A percentile compares a stretch with the other conserved stretches of the same genome.
Conservation (phyloP, 2,888 invertebrate species). For the Plagiodera versicolora region DNA sequence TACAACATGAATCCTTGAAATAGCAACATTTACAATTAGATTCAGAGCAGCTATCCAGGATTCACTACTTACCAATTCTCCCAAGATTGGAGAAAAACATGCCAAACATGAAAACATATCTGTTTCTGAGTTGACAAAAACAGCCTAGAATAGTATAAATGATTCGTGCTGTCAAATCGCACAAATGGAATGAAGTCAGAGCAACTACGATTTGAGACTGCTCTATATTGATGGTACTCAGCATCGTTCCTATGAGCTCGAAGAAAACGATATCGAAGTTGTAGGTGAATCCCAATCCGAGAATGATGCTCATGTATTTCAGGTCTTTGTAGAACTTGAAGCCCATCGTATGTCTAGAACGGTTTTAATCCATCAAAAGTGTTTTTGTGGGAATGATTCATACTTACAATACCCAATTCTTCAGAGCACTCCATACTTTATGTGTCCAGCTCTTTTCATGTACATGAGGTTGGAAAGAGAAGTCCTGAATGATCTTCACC, state of each 20-base stretch:
- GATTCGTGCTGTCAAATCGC: neutral
- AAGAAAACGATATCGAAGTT: neutral
- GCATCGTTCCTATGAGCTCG: neutral
- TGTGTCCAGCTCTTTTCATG: neutral
- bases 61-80: neutral
- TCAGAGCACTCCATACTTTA: neutral
- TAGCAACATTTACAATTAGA: too few species aligned
- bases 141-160: neutral
- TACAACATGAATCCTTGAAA: neutral
- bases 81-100: neutral
- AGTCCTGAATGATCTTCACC: neutral
- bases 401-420: neutral
- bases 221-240: neutral
- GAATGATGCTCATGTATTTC: neutral
- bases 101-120: neutral
- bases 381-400: neutral
- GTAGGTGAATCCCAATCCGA: neutral
- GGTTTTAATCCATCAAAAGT: too few species aligned
- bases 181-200: neutral
- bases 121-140: neutral
- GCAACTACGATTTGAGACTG: neutral
- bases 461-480: neutral
- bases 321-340: conserved; percentile 1
- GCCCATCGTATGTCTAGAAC: conserved; percentile 1
- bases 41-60: too few species aligned